Percentiles rank a stretch among this genome's conserved stretches.
phyloP scores from a whole-genome alignment of 2,797 vertebrate species.

The Lepus oiostolus region DNA sequence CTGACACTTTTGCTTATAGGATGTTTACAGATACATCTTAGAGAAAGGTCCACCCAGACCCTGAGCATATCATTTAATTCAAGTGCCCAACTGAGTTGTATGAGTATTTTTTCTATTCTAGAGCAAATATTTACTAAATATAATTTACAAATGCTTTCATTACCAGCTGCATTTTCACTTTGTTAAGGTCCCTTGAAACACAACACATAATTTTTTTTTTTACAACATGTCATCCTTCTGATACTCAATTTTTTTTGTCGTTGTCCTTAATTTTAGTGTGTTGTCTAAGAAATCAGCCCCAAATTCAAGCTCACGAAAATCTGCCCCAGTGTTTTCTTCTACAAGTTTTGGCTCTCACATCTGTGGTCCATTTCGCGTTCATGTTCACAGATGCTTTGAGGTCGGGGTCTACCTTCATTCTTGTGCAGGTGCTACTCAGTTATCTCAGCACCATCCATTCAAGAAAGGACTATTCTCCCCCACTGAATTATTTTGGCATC shows the following conservation, averaged over 20 bases:
- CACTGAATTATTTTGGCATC: not conserved
- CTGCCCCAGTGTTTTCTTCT: not conserved
- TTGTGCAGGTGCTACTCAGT: not conserved
- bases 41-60: not conserved
- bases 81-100: not conserved
- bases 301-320: constrained; percentile 32
- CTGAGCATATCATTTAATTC: constrained; percentile 12
- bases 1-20: not conserved
- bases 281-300: not conserved
- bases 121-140: constrained; percentile 1
- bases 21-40: not conserved
- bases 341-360: not conserved
- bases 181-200: not conserved
- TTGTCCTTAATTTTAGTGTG: not conserved
- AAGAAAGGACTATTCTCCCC: not conserved
- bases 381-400: not conserved
- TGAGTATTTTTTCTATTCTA: not conserved
- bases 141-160: not conserved
- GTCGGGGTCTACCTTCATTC: not conserved
- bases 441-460: not conserved
- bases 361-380: not conserved
- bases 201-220: not conserved
- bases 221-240: not conserved
- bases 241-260: not conserved
- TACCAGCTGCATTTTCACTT: not conserved